A percentile compares a stretch with the other conserved stretches of the same genome.
These are phyloP conservation scores for Myiopsitta monachus DNA, from an alignment of 2,113 vertebrate genomes.

Conservation along the genomic window DNA sequence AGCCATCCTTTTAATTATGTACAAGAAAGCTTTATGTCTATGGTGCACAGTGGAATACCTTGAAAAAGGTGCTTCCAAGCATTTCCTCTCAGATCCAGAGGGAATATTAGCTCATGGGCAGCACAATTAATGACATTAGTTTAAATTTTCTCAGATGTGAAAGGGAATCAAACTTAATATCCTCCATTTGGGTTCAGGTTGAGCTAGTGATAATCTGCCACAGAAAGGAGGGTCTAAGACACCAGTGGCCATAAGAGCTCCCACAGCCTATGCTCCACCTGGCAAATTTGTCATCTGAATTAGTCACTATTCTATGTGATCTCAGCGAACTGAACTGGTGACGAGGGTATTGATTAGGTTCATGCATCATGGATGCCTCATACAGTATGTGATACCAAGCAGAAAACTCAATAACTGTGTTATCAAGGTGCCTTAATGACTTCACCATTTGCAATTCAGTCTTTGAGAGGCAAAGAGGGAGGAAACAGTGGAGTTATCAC, in stretches of 20 bases:
- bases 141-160: background rate
- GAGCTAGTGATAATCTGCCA: background rate
- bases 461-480: background rate
- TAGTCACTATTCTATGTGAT: accelerated
- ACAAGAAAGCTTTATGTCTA: background rate
- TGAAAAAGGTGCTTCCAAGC: background rate
- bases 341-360: background rate
- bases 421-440: background rate
- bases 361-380: background rate
- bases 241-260: background rate
- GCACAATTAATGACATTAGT: background rate
- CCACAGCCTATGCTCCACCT: background rate
- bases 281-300: background rate
- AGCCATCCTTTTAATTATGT: background rate
- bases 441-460: background rate
- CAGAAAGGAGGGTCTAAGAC: background rate
- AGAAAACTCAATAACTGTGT: background rate
- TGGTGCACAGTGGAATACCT: background rate
- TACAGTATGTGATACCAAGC: background rate
- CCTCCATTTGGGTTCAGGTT: background rate
- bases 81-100: background rate
- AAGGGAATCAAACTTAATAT: background rate
- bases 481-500: background rate
- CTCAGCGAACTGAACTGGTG: background rate
- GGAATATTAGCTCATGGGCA: background rate